Base-by-base conservation (phyloP, 2,888 invertebrate species). In the Cheilosia impressa region DNA sequence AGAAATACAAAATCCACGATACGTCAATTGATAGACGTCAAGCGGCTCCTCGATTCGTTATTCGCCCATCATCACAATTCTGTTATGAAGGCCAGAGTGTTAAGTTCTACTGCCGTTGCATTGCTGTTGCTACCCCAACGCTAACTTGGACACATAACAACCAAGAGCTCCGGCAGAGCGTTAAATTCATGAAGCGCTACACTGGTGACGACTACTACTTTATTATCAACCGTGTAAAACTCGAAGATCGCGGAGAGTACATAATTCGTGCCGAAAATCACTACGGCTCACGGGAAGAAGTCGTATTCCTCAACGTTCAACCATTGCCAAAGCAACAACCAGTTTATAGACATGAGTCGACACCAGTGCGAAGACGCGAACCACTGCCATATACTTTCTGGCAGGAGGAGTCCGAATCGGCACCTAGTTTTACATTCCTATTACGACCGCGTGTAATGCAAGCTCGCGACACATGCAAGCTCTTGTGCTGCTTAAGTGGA, bases 171-270 rank as follows among this genome's bases (percentile, higher is more conserved):
- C 94, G 97, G 72, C 99, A 99, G 93, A 98, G 98, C 88, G 98
- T 99, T 88, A 99, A 99, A 93, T 98, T 97, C 93, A 99, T 99
- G 99, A 99, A 99, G 93, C 95, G 98, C 90, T 99, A 99, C 91
- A 95, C 96, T 53, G 98, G 97, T 71, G 98, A 99, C 89, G 98
- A 99, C 91, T 99, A 98, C 92, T 98, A 98, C 93, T 98, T 99
- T 92, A 96, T 98, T 87, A 98, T 99, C 89, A 99, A 99, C 93
- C 96, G 99, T 89, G 97, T 97, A 47, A 98, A 97, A 92, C 92
- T 98, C 87, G 97, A 98, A 87, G 99, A 99, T 93, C 95, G 98
- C 90, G 99, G 99, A 88, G 99, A 99, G 93, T 99, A 99, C 93
- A 96, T 98, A 88, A 98, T 99, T 90, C 94, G 97, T 72, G 99